Base-by-base conservation (phyloP, 2,888 invertebrate species). In the Coelinius sp. region DNA sequence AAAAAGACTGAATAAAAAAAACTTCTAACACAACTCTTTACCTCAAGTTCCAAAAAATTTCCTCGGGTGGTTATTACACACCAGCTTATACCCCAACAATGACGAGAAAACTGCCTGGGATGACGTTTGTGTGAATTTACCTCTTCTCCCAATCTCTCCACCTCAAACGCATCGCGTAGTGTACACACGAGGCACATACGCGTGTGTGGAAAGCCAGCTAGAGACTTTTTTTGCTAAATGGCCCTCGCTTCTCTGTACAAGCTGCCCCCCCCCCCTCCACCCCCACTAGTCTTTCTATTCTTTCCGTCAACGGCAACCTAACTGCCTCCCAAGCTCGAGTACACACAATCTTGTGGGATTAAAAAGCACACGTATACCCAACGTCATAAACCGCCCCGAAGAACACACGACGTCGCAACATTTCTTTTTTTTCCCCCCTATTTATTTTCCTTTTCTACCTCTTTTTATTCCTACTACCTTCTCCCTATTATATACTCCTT, bases 261-360 rank as follows among this genome's bases (percentile, higher is more conserved):
- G 22, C 41, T 20, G 8, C 17, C 20, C 41, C 24, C 75, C 63
- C 65, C 31, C 38, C 56, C 65, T 59, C 56, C 70, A 27, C 31
- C 41, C 44, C 41, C 44, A 64, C 71, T 68, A 31, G 53, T 68
- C 65, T 62, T 22, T 63, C 63, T 63, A 63, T 53, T 65, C 69
- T 73, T 69, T 68, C 68, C 66, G 69, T 71, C 66, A 71, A 67
- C 63, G 62, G 71, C 73, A 73, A 74, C 76, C 76, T 77, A 72
- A 72, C 72, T 68, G 68, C 68, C 67, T 71, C 63, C 71, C 66
- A 59, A 67, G 68, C 72, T 75, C 76, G 76, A 74, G 78, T 76
- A 79, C 80, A 78, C 78, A 83, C 82, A 81, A 84, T 83, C 83
- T 84, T 83, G 80, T 76, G 81, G 81, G 83, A 83, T 85, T 84